Evolutionary conservation across 2,797 vertebrate genomes (phyloP), one percentile per base, ranked within the genome.

Genomic region (Lates japonicus): DNA sequence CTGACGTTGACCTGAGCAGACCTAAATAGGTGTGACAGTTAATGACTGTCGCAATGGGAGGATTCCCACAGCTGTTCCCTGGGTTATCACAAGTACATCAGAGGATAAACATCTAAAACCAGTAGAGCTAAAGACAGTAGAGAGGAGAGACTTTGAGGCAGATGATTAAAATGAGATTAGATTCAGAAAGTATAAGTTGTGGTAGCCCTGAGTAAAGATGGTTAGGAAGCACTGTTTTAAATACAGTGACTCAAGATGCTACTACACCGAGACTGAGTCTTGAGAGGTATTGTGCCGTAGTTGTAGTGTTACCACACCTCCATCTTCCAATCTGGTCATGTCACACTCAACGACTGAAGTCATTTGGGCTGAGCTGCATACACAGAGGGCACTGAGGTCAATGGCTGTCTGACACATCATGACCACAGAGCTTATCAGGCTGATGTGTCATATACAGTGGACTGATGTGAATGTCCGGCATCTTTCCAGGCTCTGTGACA

Each of bases 141-240:
- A 42, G 62, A 55, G 33, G 71, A 42, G 57, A 41, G 41, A 20
- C 19, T 62, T 54, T 25, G 35, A 57, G 65, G 63, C 13, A 29
- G 68, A 63, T 59, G n/a, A 65, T 46, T 48, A 22, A 58, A 55
- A 39, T 5, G 3, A 66, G 49, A 71, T 31, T 31, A 70, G 46
- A 48, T 52, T 54, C n/a, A 41, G 31, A 62, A 62, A 62, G 37
- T 7, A 57, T 16, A 39, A 19, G 33, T 41, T 22, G 63, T 54
- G 58, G 74, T 80, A 74, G 78, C 86, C 86, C 90, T 91, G 92
- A 92, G 92, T 76, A 76, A 70, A 78, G 77, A 81, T 57, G 70
- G 61, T 67, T 25, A 66, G 60, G 55, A 81, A 79, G 74, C 76
- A 79, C 75, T 70, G 80, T 55, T 25, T 41, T 31, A 54, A 75